phyloP scores from a whole-genome alignment of 2,888 invertebrate genomes.

The Mechanitis messenoides region DNA sequence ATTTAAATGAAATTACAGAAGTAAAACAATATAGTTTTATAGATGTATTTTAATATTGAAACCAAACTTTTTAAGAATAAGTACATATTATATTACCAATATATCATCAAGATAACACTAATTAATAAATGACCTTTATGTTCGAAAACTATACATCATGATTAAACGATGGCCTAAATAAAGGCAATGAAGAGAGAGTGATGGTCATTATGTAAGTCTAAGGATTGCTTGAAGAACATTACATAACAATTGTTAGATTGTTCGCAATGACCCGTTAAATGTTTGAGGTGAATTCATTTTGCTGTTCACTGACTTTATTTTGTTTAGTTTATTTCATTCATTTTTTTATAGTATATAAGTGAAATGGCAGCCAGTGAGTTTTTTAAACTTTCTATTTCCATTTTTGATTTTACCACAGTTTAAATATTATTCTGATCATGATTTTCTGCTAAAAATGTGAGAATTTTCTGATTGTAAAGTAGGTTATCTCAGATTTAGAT shows the following conservation, averaged over 20 bases:
- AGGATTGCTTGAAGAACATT: conserved; percentile 31
- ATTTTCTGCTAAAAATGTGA: neutral
- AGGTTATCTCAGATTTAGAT: too few species aligned
- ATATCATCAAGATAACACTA: too few species aligned
- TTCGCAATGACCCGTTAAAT: conserved; percentile 28
- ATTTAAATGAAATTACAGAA: too few species aligned
- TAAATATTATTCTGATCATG: too few species aligned
- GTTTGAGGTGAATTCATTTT: conserved; percentile 15
- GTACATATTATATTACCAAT: too few species aligned
- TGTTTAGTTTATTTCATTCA: neutral
- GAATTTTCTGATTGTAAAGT: neutral
- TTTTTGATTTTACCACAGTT: too few species aligned
- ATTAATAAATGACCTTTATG: too few species aligned
- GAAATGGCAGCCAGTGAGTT: too few species aligned
- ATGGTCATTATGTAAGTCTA: conserved; percentile 45
- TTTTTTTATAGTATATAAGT: neutral
- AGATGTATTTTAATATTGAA: too few species aligned
- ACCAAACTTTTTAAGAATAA: too few species aligned
- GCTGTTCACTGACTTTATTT: conserved; percentile 8
- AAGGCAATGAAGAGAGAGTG: conserved; percentile 66
- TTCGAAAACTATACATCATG: conserved; percentile 46
- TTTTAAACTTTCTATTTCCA: too few species aligned
- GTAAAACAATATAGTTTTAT: too few species aligned
- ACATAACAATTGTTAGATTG: conserved; percentile 25
- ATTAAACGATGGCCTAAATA: conserved; percentile 59